Evolutionary conservation across 2,888 invertebrate species (phyloP).

Genomic region (Stictocephala bisonia): DNA sequence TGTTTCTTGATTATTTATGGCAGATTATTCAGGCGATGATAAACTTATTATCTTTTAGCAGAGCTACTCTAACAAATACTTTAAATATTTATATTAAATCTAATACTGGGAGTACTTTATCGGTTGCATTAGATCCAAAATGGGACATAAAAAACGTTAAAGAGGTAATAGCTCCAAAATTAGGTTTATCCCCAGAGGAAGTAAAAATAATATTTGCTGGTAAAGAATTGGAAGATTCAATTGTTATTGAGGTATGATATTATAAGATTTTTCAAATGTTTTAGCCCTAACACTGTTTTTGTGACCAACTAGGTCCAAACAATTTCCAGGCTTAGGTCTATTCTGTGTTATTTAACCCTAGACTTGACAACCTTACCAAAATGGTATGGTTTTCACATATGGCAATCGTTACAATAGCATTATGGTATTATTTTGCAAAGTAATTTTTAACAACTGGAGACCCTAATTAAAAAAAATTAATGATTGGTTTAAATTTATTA

Average conservation of each 20-base stretch:
- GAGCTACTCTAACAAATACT: slow-evolving; percentile 70
- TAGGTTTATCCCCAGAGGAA: slow-evolving; percentile 75
- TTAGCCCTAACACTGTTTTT: no score
- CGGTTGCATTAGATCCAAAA: slow-evolving; percentile 76
- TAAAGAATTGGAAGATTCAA: slow-evolving; percentile 78
- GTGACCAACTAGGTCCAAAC: no score
- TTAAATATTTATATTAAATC: slow-evolving; percentile 77
- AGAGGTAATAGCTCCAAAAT: slow-evolving; percentile 75
- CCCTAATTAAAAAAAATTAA: no score
- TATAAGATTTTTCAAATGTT: no score
- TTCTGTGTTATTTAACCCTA: no score
- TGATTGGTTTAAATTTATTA: no score
- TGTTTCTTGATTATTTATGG: background rate
- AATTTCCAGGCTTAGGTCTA: no score
- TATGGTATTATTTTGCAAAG: no score
- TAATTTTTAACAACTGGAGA: no score
- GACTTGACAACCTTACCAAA: no score
- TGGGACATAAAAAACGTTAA: slow-evolving; percentile 82
- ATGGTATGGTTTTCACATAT: no score
- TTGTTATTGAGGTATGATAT: slow-evolving; percentile 76
- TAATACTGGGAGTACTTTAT: slow-evolving; percentile 73
- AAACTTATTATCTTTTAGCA: slow-evolving; percentile 72
- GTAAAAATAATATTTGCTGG: slow-evolving; percentile 84
- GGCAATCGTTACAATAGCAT: no score
- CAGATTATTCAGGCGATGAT: slow-evolving; percentile 66